Evolutionary conservation across 2,113 vertebrate species (phyloP), one percentile per base, ranked within the genome.

Genomic region (Cyprinodon brontotheroides): DNA sequence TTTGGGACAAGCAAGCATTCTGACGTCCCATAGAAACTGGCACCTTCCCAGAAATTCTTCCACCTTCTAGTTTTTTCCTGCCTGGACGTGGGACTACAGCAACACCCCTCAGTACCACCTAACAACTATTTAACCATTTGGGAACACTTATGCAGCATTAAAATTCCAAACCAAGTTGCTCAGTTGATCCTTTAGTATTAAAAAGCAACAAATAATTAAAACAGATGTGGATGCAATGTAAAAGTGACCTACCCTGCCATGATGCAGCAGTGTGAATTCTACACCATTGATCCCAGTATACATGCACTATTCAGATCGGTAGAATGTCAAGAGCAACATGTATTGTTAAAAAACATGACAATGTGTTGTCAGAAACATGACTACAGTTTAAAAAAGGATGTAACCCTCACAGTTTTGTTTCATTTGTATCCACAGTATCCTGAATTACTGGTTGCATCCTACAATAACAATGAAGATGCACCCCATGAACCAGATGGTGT

Each of bases 401-500:
- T 9, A 20, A 2, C 0, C 20, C 14, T 17, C 8, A 2, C 66
- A 13, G 8, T 37, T 57, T 29, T 36, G n/a, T 37, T 41, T 20
- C 14, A 74, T 41, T 77, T 37, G 60, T 78, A 77, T 60, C 29
- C 8, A 39, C 65, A 99, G 98, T 99, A 98, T 78, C 97, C 96
- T 0, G 98, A 99, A 91, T 87, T 99, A 90, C 95, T 99, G 93
- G 97, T 99, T n/a, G 96, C 98, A 61, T 98, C 98, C 43, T 99
- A 99, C 69, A 98, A 97, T 91, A 98, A 97, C 84, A 99, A 99
- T 4, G 98, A 99, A 88, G 97, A 99, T 37, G 96, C 97, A 38
- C 98, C 97, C 22, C 97, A 99, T 80, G 98, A 99, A 75, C 98
- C 98, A 2, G 98, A 99, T 65, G 98, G 98, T 0, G 96, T 98